phyloP scores from a whole-genome alignment of 1,140 invertebrate species.

The Saxidomus purpurata region DNA sequence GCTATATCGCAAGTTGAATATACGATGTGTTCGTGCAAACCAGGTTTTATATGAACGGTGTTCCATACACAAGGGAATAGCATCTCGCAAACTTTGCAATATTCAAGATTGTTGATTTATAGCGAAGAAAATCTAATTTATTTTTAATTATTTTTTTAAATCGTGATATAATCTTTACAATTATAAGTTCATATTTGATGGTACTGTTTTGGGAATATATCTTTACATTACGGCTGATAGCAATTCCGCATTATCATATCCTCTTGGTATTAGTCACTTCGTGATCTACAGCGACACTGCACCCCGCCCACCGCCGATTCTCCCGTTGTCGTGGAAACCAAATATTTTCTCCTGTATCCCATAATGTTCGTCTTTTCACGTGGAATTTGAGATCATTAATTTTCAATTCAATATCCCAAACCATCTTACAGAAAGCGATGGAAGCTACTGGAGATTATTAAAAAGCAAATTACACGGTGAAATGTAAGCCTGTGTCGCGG shows the following conservation, averaged over 20 bases:
- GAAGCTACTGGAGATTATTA: constrained; percentile 54
- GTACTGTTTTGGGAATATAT: neutral
- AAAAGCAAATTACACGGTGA: constrained; percentile 65
- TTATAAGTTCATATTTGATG: neutral
- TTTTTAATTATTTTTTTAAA: neutral
- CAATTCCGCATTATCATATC: neutral
- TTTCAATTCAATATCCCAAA: constrained; percentile 56
- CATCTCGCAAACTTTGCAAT: no score
- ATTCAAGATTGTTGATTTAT: no score
- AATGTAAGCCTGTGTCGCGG: constrained; percentile 29
- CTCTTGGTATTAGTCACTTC: neutral
- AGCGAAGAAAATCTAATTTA: neutral
- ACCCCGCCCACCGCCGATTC: constrained; percentile 16
- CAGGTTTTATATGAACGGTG: no score
- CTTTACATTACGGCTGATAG: neutral
- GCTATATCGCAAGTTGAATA: no score
- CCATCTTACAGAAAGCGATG: constrained; percentile 23
- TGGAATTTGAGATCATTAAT: constrained; percentile 48
- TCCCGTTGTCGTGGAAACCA: constrained; percentile 29
- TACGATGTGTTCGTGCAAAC: no score
- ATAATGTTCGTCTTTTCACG: constrained; percentile 20
- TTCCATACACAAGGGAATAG: no score
- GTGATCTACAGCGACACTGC: neutral
- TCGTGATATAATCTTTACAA: neutral
- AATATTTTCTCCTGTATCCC: constrained; percentile 27